Base-by-base conservation (phyloP, 2,888 invertebrate species). In the Tanaodytes sp. region DNA sequence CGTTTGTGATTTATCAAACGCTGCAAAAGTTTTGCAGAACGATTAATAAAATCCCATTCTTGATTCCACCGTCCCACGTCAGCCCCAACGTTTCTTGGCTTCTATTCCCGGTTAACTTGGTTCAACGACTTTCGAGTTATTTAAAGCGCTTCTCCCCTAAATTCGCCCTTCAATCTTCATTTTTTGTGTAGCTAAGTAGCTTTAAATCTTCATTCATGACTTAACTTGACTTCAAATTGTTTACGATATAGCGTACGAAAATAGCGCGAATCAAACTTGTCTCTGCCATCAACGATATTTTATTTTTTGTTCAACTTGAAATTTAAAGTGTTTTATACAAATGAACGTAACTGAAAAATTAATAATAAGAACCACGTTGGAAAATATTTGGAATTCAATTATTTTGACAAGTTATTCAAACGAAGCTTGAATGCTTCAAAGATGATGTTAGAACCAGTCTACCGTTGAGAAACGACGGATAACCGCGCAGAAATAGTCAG, bases 61-160 rank as follows among this genome's bases (percentile, higher is more conserved):
- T 45, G 62, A 43, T 2, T 51, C 48, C 31, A 18, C n/a, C 33
- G 9, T 54, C 46, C 36, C 37, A 54, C 51, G 45, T 54, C 31
- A 48, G 37, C 43, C 58, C 55, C 62, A 55, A 51, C 51, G 67
- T 57, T 66, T 54, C 65, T 54, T 15, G 40, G 63, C 52, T 67
- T 61, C 70, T 61, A 71, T 62, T 61, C 71, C 69, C 51, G 42
- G 71, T 65, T 42, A 23, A 48, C 52, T 73, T 61, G 68, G 76
- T 75, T 76, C 76, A 76, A 76, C 75, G 76, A 75, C 76, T 74
- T 70, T 70, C 64, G 63, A 73, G 76, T 75, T 76, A 76, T 75
- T 76, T 75, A 70, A 76, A 75, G 73, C 71, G 54, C 64, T 46
- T 55, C 71, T 58, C 66, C 69, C 71, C 67, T 45, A 63, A 68